A percentile compares a stretch with the other conserved stretches of the same genome.
These are phyloP conservation scores for Athalia rosae DNA, from an alignment of 2,888 invertebrate genomes.

Conservation along the genomic window DNA sequence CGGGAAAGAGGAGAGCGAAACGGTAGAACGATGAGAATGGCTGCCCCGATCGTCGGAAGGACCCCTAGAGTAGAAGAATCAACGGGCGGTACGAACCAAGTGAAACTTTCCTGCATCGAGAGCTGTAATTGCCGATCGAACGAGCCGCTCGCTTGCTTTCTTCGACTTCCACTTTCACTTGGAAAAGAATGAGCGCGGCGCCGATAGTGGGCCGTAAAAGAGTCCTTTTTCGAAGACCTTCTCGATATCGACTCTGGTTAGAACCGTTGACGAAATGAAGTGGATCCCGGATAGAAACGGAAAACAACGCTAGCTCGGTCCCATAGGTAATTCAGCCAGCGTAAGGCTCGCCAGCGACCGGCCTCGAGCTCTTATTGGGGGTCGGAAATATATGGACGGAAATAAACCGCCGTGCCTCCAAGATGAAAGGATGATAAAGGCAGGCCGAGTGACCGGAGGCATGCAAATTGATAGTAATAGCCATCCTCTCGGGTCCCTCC, in stretches of 20 bases:
- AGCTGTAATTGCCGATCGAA: conserved; percentile 37
- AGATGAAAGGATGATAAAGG: conserved; percentile 63
- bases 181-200: conserved; percentile 15
- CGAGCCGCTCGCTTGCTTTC: background rate
- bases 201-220: conserved; percentile 16
- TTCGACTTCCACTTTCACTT: background rate
- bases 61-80: background rate
- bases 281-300: conserved; percentile 36
- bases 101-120: conserved; percentile 8
- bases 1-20: background rate
- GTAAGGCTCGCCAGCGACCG: conserved; percentile 2
- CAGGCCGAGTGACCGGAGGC: conserved; percentile 62
- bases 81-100: background rate
- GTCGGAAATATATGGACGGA: conserved; percentile 59
- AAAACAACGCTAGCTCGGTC: conserved; percentile 33
- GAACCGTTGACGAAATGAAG: conserved; percentile 40
- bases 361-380: conserved; percentile 34
- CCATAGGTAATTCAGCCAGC: conserved; percentile 37
- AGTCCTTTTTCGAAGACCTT: conserved; percentile 26
- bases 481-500: conserved; percentile 50
- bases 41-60: background rate
- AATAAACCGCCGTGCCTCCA: conserved; percentile 59
- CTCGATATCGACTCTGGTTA: conserved; percentile 41
- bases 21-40: background rate
- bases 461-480: conserved; percentile 65